Conservation (phyloP, 2,113 vertebrate species). For the Oceanites oceanicus region DNA sequence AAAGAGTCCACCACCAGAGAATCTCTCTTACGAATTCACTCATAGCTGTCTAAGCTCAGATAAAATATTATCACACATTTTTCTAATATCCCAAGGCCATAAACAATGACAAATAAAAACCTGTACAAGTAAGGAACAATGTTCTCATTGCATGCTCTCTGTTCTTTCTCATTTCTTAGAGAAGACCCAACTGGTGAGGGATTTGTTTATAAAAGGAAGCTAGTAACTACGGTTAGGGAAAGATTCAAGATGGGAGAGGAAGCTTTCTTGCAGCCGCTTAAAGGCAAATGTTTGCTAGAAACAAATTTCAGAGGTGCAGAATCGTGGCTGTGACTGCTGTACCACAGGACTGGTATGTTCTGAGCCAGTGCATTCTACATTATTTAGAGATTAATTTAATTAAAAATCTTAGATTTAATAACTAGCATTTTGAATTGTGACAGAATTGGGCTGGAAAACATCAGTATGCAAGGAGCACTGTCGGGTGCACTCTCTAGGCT, state of each 20-base stretch:
- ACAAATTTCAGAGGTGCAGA: neutral
- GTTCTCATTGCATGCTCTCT: neutral
- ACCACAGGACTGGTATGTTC: neutral
- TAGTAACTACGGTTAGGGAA: neutral
- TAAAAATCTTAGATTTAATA: neutral
- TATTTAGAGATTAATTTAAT: neutral
- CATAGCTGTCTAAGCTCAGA: neutral
- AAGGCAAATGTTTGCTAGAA: neutral
- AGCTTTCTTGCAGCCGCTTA: neutral
- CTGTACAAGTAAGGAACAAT: neutral
- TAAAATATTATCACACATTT: neutral
- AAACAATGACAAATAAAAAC: neutral
- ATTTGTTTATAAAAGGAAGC: neutral
- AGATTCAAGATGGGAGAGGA: neutral
- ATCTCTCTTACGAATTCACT: neutral
- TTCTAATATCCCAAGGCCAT: neutral
- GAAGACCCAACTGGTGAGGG: neutral
- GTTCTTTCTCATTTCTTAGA: neutral
- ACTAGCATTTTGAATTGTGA: neutral
- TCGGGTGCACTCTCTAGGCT: neutral
- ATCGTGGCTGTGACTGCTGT: neutral
- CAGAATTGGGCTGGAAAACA: neutral
- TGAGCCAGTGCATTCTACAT: neutral
- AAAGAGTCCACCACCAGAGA: neutral
- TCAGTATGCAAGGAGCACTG: neutral